phyloP scores from a whole-genome alignment of 2,113 vertebrate genomes.

The Steatornis caripensis region DNA sequence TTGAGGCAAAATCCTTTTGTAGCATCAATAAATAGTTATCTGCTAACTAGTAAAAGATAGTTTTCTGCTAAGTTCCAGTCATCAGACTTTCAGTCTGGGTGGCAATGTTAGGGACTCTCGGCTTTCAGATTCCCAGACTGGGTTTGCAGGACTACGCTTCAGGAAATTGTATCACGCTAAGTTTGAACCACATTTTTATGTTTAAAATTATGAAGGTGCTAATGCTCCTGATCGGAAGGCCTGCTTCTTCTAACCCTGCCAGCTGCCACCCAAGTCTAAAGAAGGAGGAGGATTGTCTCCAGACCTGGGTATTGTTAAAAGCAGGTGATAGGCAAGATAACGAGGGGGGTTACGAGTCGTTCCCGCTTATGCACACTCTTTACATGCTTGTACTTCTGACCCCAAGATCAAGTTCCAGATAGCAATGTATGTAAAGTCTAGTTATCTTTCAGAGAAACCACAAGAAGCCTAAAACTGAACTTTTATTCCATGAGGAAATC shows the following conservation, averaged over 20 bases:
- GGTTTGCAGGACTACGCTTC: neutral
- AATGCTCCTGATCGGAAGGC: neutral
- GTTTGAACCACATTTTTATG: neutral
- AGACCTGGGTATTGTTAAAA: neutral
- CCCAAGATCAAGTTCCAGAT: constrained; percentile 45
- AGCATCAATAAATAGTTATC: neutral
- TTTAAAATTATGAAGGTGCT: neutral
- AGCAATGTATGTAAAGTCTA: neutral
- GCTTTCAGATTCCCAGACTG: neutral
- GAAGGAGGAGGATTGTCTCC: neutral
- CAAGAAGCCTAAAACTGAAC: neutral
- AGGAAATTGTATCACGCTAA: neutral
- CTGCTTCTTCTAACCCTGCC: neutral
- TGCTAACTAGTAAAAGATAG: neutral
- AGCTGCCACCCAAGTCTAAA: neutral
- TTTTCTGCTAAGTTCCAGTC: neutral
- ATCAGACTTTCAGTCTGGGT: neutral
- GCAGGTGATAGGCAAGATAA: neutral
- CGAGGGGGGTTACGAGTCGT: rapidly evolving
- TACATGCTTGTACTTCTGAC: constrained; percentile 48
- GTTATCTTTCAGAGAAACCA: constrained; percentile 31
- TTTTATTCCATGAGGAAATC: neutral
- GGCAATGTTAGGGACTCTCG: neutral
- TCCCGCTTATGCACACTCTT: neutral
- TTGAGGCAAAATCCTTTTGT: neutral